Conservation (phyloP, 2,888 invertebrate genomes). For the Diaperis boleti region DNA sequence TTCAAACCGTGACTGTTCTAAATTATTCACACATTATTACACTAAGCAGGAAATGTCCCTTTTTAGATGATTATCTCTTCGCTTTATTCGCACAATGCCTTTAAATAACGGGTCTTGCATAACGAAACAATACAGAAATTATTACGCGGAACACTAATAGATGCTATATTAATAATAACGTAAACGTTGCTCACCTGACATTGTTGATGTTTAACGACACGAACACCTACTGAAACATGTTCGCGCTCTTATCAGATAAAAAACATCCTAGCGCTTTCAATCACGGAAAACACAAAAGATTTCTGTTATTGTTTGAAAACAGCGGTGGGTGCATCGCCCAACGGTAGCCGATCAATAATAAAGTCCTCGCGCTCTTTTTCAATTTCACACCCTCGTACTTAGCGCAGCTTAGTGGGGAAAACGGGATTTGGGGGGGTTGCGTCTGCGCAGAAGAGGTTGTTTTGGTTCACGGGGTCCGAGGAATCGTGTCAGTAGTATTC, state of each 20-base stretch:
- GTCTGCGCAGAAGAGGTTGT: too few species aligned
- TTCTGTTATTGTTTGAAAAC: constrained; percentile 9
- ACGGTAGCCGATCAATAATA: constrained; percentile 37
- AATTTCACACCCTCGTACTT: constrained; percentile 28
- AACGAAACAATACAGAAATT: constrained; percentile 18
- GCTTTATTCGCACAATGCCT: constrained; percentile 18
- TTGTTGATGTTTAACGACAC: constrained; percentile 4
- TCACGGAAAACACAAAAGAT: constrained; percentile 22
- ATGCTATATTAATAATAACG: constrained; percentile 1
- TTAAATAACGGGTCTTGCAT: constrained; percentile 32
- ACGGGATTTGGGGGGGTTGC: background rate
- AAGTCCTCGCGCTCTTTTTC: constrained; percentile 37
- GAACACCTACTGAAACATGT: constrained; percentile 1
- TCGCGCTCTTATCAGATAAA: background rate
- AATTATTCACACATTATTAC: background rate
- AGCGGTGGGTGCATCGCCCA: constrained; percentile 30
- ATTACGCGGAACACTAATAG: constrained; percentile 26
- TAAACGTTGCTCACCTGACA: constrained; percentile 36
- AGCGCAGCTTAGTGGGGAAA: background rate
- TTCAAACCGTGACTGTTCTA: background rate
- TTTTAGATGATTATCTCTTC: constrained; percentile 20
- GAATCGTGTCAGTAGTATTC: too few species aligned
- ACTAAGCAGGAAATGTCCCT: constrained; percentile 25
- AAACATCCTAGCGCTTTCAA: constrained; percentile 12
- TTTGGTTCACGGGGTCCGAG: too few species aligned